Conservation (phyloP, 2,888 invertebrate species). For the Zelleria hepariella region DNA sequence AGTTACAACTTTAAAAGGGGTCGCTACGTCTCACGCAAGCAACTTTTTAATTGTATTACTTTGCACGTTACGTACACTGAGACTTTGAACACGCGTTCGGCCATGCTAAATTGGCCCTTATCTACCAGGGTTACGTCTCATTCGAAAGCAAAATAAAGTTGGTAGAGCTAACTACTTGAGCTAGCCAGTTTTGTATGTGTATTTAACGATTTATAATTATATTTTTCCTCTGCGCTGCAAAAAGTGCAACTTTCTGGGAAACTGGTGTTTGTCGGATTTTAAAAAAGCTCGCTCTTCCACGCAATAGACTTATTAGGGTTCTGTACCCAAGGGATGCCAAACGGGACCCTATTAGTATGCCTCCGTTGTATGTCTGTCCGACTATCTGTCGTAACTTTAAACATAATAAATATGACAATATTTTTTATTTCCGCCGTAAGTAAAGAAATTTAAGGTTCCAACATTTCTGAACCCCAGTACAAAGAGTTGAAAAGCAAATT, state of each 20-base stretch:
- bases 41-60: slow-evolving; percentile 25
- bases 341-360: too few relatives aligned
- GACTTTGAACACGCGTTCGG: background rate
- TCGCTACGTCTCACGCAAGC: slow-evolving; percentile 18
- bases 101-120: background rate
- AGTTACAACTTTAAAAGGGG: slow-evolving; percentile 13
- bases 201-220: background rate
- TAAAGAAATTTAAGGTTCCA: too few relatives aligned
- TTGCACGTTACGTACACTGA: slow-evolving; percentile 6
- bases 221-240: background rate
- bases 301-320: too few relatives aligned
- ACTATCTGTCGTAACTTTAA: too few relatives aligned
- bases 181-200: background rate
- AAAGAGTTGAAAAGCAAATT: too few relatives aligned
- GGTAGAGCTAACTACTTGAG: background rate
- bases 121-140: background rate
- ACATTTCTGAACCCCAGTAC: too few relatives aligned
- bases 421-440: too few relatives aligned
- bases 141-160: background rate
- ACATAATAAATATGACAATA: too few relatives aligned
- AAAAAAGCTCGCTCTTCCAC: too few relatives aligned
- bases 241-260: background rate
- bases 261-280: background rate
- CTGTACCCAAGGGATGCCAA: too few relatives aligned
- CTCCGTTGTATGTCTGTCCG: too few relatives aligned